Conservation (phyloP, 2,888 invertebrate genomes). For the Andrena bucephala region DNA sequence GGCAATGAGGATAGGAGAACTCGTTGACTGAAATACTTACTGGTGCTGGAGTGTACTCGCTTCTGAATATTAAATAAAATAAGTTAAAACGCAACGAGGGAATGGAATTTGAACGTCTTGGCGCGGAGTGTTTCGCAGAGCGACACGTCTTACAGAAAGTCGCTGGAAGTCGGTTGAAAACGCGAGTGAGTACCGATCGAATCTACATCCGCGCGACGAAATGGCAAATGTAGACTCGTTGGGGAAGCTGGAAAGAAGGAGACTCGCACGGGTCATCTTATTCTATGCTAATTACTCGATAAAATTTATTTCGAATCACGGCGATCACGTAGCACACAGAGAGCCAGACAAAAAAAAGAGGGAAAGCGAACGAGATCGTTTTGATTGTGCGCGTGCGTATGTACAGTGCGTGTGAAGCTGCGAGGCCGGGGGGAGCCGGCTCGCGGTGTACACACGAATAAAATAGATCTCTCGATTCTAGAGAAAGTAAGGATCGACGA, state of each 20-base stretch:
- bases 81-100: conserved; percentile 25
- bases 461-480: conserved; percentile 6
- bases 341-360: conserved; percentile 39
- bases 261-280: conserved; percentile 48
- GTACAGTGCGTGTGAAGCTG: conserved; percentile 32
- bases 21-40: not conserved
- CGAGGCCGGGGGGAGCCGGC: not conserved
- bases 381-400: conserved; percentile 60
- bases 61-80: conserved; percentile 8
- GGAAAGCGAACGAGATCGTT: conserved; percentile 42
- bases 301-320: conserved; percentile 54
- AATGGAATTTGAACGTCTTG: not conserved
- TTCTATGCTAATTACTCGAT: conserved; percentile 44
- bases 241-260: conserved; percentile 32
- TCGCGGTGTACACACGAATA: not conserved
- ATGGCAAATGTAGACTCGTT: not conserved
- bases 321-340: conserved; percentile 62
- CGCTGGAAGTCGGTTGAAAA: not conserved
- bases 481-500: not conserved
- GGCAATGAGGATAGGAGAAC: not conserved
- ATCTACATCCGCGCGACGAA: not conserved
- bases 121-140: not conserved
- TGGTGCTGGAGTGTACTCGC: not conserved
- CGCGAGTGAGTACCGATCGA: not conserved
- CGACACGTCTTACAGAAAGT: not conserved